Evolutionary conservation across 1,140 invertebrate species (phyloP).

Genomic region (Plutomurus gul): DNA sequence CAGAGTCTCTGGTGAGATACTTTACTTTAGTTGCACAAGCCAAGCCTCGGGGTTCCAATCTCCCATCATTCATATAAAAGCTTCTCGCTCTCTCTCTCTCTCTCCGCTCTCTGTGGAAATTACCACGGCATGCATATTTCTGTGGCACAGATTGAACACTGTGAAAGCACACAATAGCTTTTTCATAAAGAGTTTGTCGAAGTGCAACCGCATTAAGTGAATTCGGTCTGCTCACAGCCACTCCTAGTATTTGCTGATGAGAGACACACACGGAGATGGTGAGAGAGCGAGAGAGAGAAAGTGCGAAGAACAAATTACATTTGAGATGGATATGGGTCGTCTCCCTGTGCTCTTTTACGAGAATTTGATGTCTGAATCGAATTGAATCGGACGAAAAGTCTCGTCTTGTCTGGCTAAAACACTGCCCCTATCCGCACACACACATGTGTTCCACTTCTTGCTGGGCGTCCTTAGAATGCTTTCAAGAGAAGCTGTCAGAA

Average conservation of each 20-base stretch:
- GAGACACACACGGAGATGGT: neutral
- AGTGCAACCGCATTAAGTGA: too few relatives aligned
- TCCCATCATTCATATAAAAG: too few relatives aligned
- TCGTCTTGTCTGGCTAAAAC: neutral
- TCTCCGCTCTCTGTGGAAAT: too few relatives aligned
- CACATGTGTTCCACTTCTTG: neutral
- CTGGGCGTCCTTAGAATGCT: neutral
- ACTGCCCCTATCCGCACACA: neutral
- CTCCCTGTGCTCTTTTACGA: neutral
- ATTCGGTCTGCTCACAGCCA: neutral
- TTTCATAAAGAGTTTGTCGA: too few relatives aligned
- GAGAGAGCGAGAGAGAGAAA: neutral
- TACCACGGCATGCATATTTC: too few relatives aligned
- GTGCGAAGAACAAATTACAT: neutral
- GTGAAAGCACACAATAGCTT: too few relatives aligned
- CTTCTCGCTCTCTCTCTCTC: too few relatives aligned
- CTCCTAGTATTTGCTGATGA: neutral
- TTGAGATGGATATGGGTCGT: neutral
- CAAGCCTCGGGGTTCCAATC: too few relatives aligned
- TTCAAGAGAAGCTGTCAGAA: neutral
- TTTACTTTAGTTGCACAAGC: too few relatives aligned
- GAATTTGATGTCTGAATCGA: conserved; percentile 7
- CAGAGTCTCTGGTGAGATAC: too few relatives aligned
- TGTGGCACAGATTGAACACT: too few relatives aligned
- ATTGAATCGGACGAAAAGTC: neutral